Base-by-base conservation (phyloP, 1,140 invertebrate species). In the Leptinotarsa undecemlineata region DNA sequence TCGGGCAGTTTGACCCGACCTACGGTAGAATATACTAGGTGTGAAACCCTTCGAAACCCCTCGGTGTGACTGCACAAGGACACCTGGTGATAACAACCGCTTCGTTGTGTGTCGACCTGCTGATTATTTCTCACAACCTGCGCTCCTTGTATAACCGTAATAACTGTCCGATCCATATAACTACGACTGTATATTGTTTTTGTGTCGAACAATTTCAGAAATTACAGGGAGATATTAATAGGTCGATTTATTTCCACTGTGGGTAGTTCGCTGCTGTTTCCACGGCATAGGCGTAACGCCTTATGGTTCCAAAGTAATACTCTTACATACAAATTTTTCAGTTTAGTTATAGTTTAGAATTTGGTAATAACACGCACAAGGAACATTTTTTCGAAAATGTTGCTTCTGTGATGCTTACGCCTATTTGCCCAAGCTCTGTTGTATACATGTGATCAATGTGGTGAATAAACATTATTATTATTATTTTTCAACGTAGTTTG, bases 111-210 rank as follows among this genome's bases (percentile, higher is more conserved):
- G 66, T 68, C 19, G 66, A 68, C 66, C 66, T 68, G n/a, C 42
- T 68, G 66, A 68, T 68, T 68, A 68, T 68, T 68, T 68, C 66
- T 68, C 33, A 68, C 66, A 68, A 47, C 23, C 42, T 68, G 66
- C 42, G 15, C 42, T 68, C 19, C 17, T 33, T 68, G 20, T 68
- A 42, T 68, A 47, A 68, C 23, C 66, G 42, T 68, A 68, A 48
- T 68, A 19, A 47, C 66, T 47, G 33, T n/a, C 42, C 19, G n/a
- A 68, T 68, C 23, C 21, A 33, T 68, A 68, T 47, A 42, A 26
- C 66, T 68, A 68, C 14, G 17, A 19, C 4, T 4, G 51, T 57
- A 19, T 57, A 57, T 57, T 57, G 51, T 57, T 57, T 57, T 57
- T 57, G 51, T n/a, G 51, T 68, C 42, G 42, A 68, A n/a, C 66